A percentile compares a stretch with the other conserved stretches of the same genome.
Conservation (phyloP, 2,113 vertebrate species). For the Columba janthina region DNA sequence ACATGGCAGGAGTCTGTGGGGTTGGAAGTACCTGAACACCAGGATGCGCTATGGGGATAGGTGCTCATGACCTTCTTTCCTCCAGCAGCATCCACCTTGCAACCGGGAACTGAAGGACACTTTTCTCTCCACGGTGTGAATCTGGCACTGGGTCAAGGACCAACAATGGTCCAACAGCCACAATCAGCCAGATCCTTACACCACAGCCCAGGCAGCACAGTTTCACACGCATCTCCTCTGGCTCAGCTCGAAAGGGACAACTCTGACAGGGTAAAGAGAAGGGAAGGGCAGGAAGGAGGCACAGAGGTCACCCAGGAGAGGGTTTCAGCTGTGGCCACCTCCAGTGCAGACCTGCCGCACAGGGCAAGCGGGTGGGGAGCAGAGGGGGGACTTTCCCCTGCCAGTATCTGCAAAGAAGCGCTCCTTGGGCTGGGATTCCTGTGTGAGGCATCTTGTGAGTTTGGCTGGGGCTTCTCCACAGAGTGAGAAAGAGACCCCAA, state of each 20-base stretch:
- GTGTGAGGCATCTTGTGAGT: too few relatives aligned
- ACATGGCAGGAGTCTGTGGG: background rate
- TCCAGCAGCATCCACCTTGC: background rate
- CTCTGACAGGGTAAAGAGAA: background rate
- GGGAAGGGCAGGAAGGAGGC: background rate
- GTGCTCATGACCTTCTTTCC: background rate
- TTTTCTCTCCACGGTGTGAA: accelerated
- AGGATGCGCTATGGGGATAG: background rate
- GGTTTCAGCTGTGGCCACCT: background rate
- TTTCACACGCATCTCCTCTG: accelerated
- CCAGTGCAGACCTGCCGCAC: background rate
- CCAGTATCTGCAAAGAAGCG: background rate
- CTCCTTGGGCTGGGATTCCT: accelerated
- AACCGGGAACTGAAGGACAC: background rate
- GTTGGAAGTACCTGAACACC: background rate
- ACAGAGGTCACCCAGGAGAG: background rate
- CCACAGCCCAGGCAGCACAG: background rate
- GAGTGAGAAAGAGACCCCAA: background rate
- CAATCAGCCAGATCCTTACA: background rate
- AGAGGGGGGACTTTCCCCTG: background rate
- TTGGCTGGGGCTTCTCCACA: background rate
- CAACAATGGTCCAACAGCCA: background rate
- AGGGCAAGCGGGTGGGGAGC: background rate
- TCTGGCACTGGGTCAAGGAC: background rate
- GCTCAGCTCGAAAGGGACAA: background rate